Percentiles rank a stretch among this genome's conserved stretches.
These are phyloP conservation scores for Morelia viridis DNA, from an alignment of 2,797 vertebrate species.

Conservation along the genomic window DNA sequence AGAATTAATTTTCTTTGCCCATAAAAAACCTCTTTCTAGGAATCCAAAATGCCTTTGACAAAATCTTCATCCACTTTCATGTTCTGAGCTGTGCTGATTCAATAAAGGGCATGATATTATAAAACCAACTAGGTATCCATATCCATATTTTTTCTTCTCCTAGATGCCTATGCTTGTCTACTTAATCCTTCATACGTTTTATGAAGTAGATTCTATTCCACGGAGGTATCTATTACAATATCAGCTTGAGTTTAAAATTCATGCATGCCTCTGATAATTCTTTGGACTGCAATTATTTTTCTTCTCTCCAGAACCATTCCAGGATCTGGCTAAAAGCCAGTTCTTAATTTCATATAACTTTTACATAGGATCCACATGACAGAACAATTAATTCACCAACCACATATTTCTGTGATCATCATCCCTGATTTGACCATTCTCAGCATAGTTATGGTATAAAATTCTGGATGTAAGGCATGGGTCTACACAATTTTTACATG, in stretches of 20 bases:
- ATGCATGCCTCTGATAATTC: background rate
- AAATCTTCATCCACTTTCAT: background rate
- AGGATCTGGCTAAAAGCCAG: background rate
- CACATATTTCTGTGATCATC: background rate
- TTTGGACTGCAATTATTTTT: background rate
- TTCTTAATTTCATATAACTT: background rate
- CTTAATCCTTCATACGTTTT: background rate
- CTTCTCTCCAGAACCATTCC: background rate
- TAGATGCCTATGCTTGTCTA: background rate
- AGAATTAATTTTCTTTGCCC: background rate
- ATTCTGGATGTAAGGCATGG: background rate
- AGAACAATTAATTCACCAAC: background rate
- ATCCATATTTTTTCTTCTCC: background rate
- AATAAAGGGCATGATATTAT: background rate
- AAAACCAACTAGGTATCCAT: background rate
- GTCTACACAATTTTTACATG: background rate
- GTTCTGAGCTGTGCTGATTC: background rate
- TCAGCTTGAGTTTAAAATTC: background rate
- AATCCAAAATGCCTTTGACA: background rate
- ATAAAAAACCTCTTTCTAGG: background rate
- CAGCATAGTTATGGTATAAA: background rate
- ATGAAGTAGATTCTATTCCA: background rate
- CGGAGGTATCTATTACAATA: background rate
- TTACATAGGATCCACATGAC: background rate
- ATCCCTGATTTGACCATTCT: background rate